phyloP scores from a whole-genome alignment of 2,113 vertebrate species.

The Istiophorus platypterus region DNA sequence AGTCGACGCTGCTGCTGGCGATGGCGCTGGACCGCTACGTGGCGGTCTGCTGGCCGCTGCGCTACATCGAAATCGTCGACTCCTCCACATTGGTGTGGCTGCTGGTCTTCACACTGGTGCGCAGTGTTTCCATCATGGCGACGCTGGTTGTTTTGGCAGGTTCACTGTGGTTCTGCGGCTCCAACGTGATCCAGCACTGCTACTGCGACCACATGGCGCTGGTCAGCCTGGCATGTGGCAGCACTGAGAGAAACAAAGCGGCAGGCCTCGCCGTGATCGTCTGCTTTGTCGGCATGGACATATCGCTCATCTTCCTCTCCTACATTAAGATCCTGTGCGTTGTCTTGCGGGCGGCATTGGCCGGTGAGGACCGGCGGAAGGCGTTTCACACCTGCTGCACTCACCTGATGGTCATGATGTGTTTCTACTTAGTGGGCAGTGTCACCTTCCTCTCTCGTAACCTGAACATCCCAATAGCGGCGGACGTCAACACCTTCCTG shows the following conservation, averaged over 20 bases:
- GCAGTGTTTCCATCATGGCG: slow-evolving; percentile 79
- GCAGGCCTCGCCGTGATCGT: slow-evolving; percentile 80
- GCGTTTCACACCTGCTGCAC: slow-evolving; percentile 86
- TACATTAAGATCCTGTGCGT: slow-evolving; percentile 80
- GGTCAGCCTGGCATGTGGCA: slow-evolving; percentile 81
- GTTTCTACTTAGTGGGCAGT: slow-evolving; percentile 85
- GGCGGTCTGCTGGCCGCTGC: slow-evolving; percentile 85
- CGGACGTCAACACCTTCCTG: slow-evolving; percentile 82
- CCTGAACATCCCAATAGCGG: slow-evolving; percentile 70
- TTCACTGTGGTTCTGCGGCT: slow-evolving; percentile 79
- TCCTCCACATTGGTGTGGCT: slow-evolving; percentile 57
- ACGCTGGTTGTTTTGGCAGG: slow-evolving; percentile 76
- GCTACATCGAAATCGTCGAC: slow-evolving; percentile 72
- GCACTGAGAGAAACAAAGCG: slow-evolving; percentile 50
- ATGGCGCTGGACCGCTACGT: slow-evolving; percentile 86
- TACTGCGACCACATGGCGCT: slow-evolving; percentile 88
- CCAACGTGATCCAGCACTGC: slow-evolving; percentile 77
- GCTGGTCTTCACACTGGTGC: slow-evolving; percentile 73
- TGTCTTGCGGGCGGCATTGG: slow-evolving; percentile 61
- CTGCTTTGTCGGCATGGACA: slow-evolving; percentile 84
- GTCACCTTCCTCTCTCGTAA: slow-evolving; percentile 84
- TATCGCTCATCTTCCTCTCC: slow-evolving; percentile 81
- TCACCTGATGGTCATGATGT: slow-evolving; percentile 84
- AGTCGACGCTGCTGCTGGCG: slow-evolving; percentile 82
- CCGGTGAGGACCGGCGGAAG: slow-evolving; percentile 77